Evolutionary conservation across 2,797 vertebrate genomes (phyloP), one percentile per base, ranked within the genome.

Genomic region (Amazona finschi): DNA sequence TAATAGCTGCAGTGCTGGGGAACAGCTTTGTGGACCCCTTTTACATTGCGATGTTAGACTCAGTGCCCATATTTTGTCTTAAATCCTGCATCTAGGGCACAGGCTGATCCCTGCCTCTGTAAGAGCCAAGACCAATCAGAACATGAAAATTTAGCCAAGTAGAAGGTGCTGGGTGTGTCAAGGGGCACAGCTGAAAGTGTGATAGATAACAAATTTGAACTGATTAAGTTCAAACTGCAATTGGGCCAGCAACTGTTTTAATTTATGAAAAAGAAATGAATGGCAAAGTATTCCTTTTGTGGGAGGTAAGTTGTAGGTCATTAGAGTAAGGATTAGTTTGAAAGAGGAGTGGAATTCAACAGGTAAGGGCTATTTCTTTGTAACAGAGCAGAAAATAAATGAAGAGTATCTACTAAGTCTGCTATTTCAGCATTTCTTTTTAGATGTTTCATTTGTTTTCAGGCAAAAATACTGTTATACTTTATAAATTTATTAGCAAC

Each of bases 291-390:
- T 17, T 33, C 30, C 1, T 33, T 69, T 64, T 52, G 11, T 21
- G 2, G 4, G 1, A 30, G 8, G 9, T 12, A 9, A 3, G 11
- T 49, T 52, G 10, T 13, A 20, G 22, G 2, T 25, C 0, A 0
- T 49, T 41, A 30, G 16, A 27, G 4, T 12, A 39, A 33, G 19
- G 5, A 6, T 30, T 41, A 19, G 39, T 33, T 70, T 79, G 8
- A 2, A 28, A 24, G 11, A 60, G 7, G 4, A 20, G 0, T 11
- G 8, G 18, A 27, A 18, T 64, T 84, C 22, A 67, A 24, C 3
- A 67, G 41, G 58, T 80, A 58, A 22, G 47, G 5, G 4, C 1
- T 83, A 65, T 92, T 82, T 47, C 15, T 44, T 76, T 73, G 1
- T 16, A 38, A 25, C 2, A 17, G 17, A 19, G 3, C 14, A 33